These are phyloP conservation scores for Eurytoma adleriae DNA, from an alignment of 2,888 invertebrate species.

Conservation along the genomic window DNA sequence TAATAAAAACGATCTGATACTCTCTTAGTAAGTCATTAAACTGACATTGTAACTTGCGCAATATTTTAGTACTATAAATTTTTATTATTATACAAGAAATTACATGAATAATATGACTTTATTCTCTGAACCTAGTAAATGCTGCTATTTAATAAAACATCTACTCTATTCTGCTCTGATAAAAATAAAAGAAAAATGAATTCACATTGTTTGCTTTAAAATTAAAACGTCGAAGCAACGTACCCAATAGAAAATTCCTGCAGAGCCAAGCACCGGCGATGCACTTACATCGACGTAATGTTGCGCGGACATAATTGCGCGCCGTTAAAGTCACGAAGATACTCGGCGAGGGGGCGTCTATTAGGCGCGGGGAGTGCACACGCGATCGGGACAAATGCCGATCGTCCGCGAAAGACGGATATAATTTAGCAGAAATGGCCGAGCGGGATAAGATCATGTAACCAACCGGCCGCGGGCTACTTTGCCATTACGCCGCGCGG, in stretches of 20 bases:
- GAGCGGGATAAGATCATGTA: constrained; percentile 53
- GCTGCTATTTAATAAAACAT: no score
- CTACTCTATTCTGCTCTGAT: no score
- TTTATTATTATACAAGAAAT: no score
- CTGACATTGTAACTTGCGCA: no score
- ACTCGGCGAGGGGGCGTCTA: background rate
- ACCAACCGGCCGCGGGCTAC: constrained; percentile 19
- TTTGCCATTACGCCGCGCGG: constrained; percentile 24
- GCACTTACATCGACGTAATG: constrained; percentile 39
- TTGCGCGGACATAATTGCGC: constrained; percentile 32
- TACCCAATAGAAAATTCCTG: no score
- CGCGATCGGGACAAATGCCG: constrained; percentile 42
- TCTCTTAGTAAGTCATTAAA: no score
- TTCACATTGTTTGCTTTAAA: no score
- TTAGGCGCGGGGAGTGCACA: background rate
- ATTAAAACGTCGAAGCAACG: background rate
- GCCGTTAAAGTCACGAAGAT: constrained; percentile 47
- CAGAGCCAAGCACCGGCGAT: background rate
- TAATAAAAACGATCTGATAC: no score
- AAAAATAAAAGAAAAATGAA: no score
- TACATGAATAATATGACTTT: no score
- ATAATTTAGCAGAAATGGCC: constrained; percentile 42
- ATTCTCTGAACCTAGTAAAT: no score
- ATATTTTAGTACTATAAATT: no score
- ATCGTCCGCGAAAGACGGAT: constrained; percentile 49